Conservation (phyloP, 35 echinoderm and acorn worm species). For the Apostichopus parvimensis region DNA sequence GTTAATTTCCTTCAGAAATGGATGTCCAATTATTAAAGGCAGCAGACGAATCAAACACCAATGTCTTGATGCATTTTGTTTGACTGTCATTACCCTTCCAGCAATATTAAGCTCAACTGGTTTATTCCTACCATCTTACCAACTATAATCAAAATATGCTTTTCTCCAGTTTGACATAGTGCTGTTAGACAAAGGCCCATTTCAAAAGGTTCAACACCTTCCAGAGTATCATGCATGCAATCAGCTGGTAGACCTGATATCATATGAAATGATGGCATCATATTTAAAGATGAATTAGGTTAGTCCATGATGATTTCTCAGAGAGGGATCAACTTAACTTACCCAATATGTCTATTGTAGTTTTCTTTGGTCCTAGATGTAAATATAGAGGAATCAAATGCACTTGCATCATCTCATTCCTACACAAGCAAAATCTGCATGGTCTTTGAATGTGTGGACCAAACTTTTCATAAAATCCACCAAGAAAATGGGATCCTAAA, state of each 20-base stretch:
- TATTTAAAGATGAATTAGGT: not conserved
- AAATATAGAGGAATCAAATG: constrained; percentile 38
- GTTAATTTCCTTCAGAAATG: not conserved
- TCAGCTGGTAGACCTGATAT: constrained; percentile 26
- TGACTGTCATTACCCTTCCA: not conserved
- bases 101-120: not conserved
- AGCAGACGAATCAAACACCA: constrained; percentile 20
- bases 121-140: constrained; percentile 33
- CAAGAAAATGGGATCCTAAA: no score
- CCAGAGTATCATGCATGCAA: constrained; percentile 41
- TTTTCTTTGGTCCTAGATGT: constrained; percentile 25
- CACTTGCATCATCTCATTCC: constrained; percentile 18
- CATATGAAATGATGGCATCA: constrained; percentile 31
- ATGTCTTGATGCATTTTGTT: constrained; percentile 48
- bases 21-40: constrained; percentile 44
- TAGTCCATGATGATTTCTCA: constrained; percentile 44
- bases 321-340: not conserved
- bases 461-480: constrained; percentile 62
- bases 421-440: constrained; percentile 55
- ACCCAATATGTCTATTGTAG: constrained; percentile 20
- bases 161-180: not conserved
- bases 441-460: constrained; percentile 45
- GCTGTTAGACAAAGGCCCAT: no score
- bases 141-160: not conserved
- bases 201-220: not conserved